Base-by-base conservation (phyloP, 2,888 invertebrate genomes). In the Lagria hirta region DNA sequence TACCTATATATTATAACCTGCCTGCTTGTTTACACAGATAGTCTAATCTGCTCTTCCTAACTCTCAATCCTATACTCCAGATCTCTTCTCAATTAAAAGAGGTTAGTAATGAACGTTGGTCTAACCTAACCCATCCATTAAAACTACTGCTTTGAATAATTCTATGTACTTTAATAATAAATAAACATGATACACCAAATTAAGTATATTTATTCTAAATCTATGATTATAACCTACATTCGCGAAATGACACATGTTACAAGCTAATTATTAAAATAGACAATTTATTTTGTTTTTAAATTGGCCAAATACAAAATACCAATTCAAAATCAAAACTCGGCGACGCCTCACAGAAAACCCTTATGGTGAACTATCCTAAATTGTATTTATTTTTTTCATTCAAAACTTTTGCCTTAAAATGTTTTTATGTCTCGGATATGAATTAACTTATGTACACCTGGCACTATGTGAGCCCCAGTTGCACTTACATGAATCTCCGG, bases 401-500 rank as follows among this genome's bases (percentile, higher is more conserved):
- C 23, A 28, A n/a, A n/a, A n/a, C n/a, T n/a, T n/a, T n/a, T n/a
- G n/a, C n/a, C n/a, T n/a, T n/a, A n/a, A n/a, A 30, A 26, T 34
- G 34, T 29, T 27, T 41, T 33, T 24, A 13, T 40, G 29, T 21
- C 17, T 24, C 28, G 26, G 46, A 51, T 46, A 49, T 48, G 43
- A 49, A 32, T 18, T 32, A 36, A n/a, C n/a, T 36, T 42, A 47
- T 34, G 55, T 56, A 57, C 57, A 57, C 51, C 52, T 58, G 57
- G 50, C 52, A 52, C 55, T 55, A 53, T 43, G 38, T 30, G 43
- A 43, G 36, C 43, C 22, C 52, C 51, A 58, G 51, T 53, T 58
- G 61, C 61, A 66, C 66, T 67, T 67, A 66, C 65, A 60, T 65
- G 58, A 61, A 66, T 57, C 66, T 61, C 56, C 65, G 58, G 32